Conservation (phyloP, 1,140 invertebrate genomes). For the Rhagoletis zephyria region DNA sequence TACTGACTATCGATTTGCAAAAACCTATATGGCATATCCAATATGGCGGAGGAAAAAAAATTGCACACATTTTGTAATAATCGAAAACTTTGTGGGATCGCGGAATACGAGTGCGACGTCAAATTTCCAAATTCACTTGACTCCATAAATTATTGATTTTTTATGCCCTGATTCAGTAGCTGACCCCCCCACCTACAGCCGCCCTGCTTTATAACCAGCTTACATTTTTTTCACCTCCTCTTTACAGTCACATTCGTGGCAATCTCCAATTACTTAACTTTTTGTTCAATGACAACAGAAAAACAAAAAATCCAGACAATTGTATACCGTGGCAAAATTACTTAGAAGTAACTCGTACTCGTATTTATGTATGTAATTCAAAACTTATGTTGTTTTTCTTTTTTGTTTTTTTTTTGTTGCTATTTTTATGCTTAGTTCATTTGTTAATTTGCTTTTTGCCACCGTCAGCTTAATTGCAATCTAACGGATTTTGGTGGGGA, state of each 20-base stretch:
- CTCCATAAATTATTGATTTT: no score
- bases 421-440: not conserved
- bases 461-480: constrained; percentile 13
- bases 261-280: constrained; percentile 14
- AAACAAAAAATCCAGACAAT: not conserved
- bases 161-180: no score
- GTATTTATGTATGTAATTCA: not conserved
- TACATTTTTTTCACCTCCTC: not conserved
- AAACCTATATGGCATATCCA: no score
- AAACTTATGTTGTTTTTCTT: not conserved
- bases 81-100: no score
- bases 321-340: not conserved
- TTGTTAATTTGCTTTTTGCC: constrained; percentile 12
- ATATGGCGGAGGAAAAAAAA: no score
- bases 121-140: no score
- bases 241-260: not conserved
- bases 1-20: no score
- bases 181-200: not conserved
- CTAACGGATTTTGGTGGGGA: constrained; percentile 26
- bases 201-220: not conserved
- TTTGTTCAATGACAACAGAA: not conserved
- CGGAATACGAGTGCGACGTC: no score
- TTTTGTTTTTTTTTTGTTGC: not conserved
- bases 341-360: not conserved
- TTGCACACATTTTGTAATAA: no score